A percentile compares a stretch with the other conserved stretches of the same genome.
These are phyloP conservation scores for Jaculus jaculus DNA, from an alignment of 2,113 vertebrate species.

Conservation along the genomic window DNA sequence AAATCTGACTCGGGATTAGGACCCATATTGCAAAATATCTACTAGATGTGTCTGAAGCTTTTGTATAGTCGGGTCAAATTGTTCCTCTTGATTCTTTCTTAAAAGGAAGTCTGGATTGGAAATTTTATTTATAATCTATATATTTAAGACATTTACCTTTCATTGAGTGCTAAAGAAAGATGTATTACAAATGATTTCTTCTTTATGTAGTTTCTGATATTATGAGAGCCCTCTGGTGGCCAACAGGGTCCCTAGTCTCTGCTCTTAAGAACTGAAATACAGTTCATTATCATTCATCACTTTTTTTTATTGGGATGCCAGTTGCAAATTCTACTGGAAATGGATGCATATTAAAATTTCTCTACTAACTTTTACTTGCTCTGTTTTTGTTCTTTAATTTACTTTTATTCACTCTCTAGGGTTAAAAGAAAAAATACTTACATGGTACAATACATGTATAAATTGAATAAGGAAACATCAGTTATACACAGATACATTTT, in stretches of 20 bases:
- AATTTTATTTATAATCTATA: neutral
- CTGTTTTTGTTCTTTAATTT: constrained; percentile 21
- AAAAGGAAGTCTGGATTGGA: neutral
- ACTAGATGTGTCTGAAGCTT: neutral
- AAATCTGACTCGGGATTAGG: neutral
- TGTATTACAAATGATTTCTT: neutral
- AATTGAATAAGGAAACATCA: constrained; percentile 15
- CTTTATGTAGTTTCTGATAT: constrained; percentile 39
- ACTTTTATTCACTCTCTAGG: constrained; percentile 1
- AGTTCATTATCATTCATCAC: neutral
- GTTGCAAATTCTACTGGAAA: constrained; percentile 29
- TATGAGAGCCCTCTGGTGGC: constrained; percentile 71
- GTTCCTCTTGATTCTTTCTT: neutral
- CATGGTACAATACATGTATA: neutral
- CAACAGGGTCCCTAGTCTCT: neutral
- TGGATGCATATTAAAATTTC: constrained; percentile 34
- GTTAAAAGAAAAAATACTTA: neutral
- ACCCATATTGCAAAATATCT: neutral
- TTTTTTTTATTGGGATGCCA: constrained; percentile 25
- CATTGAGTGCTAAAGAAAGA: neutral
- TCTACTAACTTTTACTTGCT: constrained; percentile 14
- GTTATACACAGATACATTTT: neutral
- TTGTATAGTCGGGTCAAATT: constrained; percentile 21
- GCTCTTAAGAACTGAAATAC: neutral
- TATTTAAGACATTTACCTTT: neutral